Conservation (phyloP, 2,888 invertebrate species). For the Suillia variegata region DNA sequence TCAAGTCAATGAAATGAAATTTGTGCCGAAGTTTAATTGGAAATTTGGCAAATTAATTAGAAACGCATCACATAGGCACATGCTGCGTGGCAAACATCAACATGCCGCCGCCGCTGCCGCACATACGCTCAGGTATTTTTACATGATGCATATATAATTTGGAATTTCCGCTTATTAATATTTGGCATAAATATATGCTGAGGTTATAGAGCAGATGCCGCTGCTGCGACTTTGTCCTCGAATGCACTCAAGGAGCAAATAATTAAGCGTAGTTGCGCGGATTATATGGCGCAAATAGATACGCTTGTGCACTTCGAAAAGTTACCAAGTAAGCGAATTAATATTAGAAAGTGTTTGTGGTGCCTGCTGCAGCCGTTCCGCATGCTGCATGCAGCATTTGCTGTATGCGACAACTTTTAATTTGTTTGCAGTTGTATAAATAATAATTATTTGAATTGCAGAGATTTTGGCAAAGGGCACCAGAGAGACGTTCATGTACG, state of each 20-base stretch:
- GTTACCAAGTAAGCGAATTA: slow-evolving; percentile 24
- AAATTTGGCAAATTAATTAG: slow-evolving; percentile 32
- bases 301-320: slow-evolving; percentile 20
- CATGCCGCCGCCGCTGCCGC: neutral
- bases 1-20: no score
- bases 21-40: slow-evolving; percentile 34
- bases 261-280: slow-evolving; percentile 27
- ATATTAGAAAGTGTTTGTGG: neutral
- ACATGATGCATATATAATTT: neutral
- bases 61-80: slow-evolving; percentile 28
- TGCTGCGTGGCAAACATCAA: neutral
- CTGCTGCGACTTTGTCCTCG: neutral
- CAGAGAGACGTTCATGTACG: slow-evolving; percentile 46
- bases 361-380: neutral
- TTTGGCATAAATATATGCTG: no score
- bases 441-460: no score
- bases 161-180: no score
- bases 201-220: no score
- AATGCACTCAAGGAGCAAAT: slow-evolving; percentile 25
- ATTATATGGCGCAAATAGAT: slow-evolving; percentile 27
- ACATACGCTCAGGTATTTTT: neutral
- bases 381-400: neutral
- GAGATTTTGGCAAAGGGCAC: slow-evolving; percentile 37
- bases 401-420: no score
- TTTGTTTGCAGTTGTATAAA: no score